Conservation (phyloP, 2,888 invertebrate species). For the Nowickia ferox region DNA sequence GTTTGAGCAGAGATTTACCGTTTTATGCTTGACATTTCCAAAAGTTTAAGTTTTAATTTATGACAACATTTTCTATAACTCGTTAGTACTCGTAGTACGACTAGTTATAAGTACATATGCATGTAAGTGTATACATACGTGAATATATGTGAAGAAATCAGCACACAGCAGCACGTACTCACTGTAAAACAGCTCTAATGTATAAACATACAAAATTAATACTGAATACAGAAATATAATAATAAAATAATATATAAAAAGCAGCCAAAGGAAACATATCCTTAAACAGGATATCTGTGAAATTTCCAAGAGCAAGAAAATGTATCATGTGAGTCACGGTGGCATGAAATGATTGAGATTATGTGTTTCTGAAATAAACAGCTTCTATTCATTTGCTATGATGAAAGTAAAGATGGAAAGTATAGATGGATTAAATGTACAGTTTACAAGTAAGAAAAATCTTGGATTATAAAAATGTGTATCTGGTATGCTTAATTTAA, state of each 20-base stretch:
- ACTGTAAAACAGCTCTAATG: neutral
- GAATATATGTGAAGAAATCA: neutral
- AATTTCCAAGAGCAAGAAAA: slow-evolving; percentile 11
- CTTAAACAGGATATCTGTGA: slow-evolving; percentile 59
- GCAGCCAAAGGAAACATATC: slow-evolving; percentile 41
- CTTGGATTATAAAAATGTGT: too few relatives aligned
- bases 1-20: slow-evolving; percentile 82
- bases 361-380: too few relatives aligned
- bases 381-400: too few relatives aligned
- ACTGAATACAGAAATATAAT: slow-evolving; percentile 46
- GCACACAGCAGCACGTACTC: neutral
- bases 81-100: slow-evolving; percentile 57
- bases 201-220: slow-evolving; percentile 31
- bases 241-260: slow-evolving; percentile 39
- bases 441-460: too few relatives aligned
- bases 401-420: too few relatives aligned
- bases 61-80: slow-evolving; percentile 82
- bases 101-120: neutral
- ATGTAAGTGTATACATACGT: neutral
- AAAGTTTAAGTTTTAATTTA: slow-evolving; percentile 84
- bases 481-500: too few relatives aligned
- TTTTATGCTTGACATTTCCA: slow-evolving; percentile 83
- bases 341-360: too few relatives aligned
- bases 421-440: too few relatives aligned
- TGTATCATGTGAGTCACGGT: slow-evolving; percentile 4